Base-by-base conservation (phyloP, 2,888 invertebrate genomes). In the Drosophila testacea region DNA sequence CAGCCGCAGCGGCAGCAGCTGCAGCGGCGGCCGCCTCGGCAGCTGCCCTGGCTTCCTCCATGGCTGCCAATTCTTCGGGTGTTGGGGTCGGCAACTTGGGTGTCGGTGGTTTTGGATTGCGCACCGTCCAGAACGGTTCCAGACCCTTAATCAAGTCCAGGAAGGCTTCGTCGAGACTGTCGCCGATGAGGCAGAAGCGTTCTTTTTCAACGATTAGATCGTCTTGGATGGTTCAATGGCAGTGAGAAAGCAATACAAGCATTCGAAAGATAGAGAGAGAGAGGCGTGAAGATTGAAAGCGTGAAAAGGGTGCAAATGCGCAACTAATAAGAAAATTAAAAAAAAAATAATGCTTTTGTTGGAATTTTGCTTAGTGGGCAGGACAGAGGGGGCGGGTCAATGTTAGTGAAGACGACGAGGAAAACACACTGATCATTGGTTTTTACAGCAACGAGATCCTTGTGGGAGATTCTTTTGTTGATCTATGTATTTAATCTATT, bases 81-180 rank as follows among this genome's bases (percentile, higher is more conserved):
- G 92, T 91, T 6, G 92, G 92, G 34, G 91, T 91, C 16, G 92
- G 91, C 60, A 90, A 59, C 77, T 89, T 91, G 11, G 93, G 92
- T 63, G 93, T 93, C 48, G 92, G 93, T 64, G 93, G 93, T 78
- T 93, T 93, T 52, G 93, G 93, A 83, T 92, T 92, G 41, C 92
- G 88, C 51, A 90, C 90, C 68, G 92, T 91, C 81, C 91, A 93
- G 88, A 91, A 91, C 59, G 94, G 93, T 85, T 94, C 94, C 75
- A 95, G 93, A 79, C 94, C 94, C 62, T 94, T 94, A 91, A 95
- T 94, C 91, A 95, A 94, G 93, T 97, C 98, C 93, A 97, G 95
- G 94, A 98, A 97, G 88, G 98, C 98, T 93, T 96, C 95, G 94
- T 98, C 98, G 94, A 98, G 95, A 94, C 97, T 98, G 93, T 98